phyloP scores from a whole-genome alignment of 2,113 vertebrate genomes.

The Oxyruncus cristatus region DNA sequence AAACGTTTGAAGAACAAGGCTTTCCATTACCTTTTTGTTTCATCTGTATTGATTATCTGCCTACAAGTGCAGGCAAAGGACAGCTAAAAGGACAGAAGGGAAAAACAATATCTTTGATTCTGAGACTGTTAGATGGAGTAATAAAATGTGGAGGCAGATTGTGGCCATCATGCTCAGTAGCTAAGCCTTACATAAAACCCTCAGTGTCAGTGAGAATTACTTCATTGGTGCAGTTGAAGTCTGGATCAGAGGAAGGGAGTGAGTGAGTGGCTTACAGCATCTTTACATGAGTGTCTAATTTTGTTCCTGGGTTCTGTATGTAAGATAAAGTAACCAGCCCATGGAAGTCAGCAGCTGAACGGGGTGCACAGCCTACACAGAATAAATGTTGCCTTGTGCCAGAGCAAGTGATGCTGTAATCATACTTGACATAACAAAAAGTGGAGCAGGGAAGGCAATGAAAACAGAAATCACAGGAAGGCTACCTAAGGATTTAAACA shows the following conservation, averaged over 20 bases:
- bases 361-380: neutral
- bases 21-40: constrained; percentile 1
- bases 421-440: neutral
- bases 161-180: neutral
- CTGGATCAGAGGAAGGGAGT: neutral
- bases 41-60: neutral
- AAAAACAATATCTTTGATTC: neutral
- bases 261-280: neutral
- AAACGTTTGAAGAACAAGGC: neutral
- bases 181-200: neutral
- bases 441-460: neutral
- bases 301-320: neutral
- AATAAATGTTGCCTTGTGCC: neutral
- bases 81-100: neutral
- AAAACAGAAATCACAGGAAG: neutral
- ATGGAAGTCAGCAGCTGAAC: neutral
- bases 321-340: neutral
- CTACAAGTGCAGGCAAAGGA: neutral
- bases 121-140: neutral
- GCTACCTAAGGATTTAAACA: neutral
- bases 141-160: neutral
- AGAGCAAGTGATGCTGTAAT: neutral
- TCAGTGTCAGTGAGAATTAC: neutral
- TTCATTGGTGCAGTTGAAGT: neutral
- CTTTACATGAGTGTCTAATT: neutral